These are phyloP conservation scores for Scomber scombrus DNA, from an alignment of 2,113 vertebrate species.

Conservation along the genomic window DNA sequence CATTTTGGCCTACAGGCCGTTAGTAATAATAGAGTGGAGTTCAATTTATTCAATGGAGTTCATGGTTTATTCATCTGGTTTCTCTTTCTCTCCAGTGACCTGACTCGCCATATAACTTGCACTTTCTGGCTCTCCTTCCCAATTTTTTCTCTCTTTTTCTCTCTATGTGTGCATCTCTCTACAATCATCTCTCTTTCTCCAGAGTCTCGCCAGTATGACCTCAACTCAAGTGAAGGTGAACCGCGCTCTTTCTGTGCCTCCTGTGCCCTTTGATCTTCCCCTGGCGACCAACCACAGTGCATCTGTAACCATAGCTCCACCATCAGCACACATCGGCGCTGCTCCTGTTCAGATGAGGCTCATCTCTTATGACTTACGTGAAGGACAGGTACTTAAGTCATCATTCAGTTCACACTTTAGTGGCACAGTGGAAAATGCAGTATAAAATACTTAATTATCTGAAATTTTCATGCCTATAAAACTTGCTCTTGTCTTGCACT, in stretches of 20 bases:
- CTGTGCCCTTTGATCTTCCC: slow-evolving; percentile 88
- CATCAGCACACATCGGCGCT: slow-evolving; percentile 87
- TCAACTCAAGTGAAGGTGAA: slow-evolving; percentile 90
- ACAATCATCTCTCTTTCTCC: slow-evolving; percentile 17
- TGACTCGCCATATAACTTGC: slow-evolving; percentile 47
- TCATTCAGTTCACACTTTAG: slow-evolving; percentile 22
- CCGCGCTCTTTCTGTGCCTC: slow-evolving; percentile 88
- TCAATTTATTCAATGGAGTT: slow-evolving; percentile 64
- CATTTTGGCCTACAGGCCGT: slow-evolving; percentile 54
- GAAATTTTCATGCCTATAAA: neutral
- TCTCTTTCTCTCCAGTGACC: slow-evolving; percentile 53
- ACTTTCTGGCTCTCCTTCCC: neutral
- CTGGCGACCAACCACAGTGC: slow-evolving; percentile 83
- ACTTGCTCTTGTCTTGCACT: neutral
- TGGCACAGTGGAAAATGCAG: slow-evolving; percentile 18
- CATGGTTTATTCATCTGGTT: slow-evolving; percentile 72
- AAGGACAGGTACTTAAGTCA: slow-evolving; percentile 89
- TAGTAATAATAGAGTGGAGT: slow-evolving; percentile 69
- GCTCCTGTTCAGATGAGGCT: slow-evolving; percentile 90
- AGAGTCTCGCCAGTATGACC: slow-evolving; percentile 91
- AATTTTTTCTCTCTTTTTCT: neutral
- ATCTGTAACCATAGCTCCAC: slow-evolving; percentile 87
- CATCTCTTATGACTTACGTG: slow-evolving; percentile 90
- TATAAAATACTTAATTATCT: neutral
- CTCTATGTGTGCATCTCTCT: too few species aligned